Evolutionary conservation across 2,888 invertebrate genomes (phyloP), one percentile per base, ranked within the genome.

Genomic region (Neocrepidodera transversa): DNA sequence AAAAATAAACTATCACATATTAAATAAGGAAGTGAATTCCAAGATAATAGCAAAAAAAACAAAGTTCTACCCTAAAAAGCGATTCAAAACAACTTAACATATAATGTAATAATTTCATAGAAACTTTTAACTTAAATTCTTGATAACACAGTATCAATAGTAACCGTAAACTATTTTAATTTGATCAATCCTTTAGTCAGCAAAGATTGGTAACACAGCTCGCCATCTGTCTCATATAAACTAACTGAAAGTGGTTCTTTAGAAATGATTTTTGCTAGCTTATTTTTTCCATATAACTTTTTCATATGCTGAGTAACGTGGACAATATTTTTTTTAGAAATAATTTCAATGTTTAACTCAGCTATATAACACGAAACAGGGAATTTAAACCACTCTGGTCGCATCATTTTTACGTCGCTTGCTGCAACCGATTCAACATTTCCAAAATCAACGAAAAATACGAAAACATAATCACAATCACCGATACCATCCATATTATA

Each of bases 371-470:
- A 82, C 0, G 81, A 81, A 2, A 86, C 81, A 0, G 86, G 85
- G 51, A 85, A 74, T 32, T 75, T 70, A 1, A 81, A 70, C 78
- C 85, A 84, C 20, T 84, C 80, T 0, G 78, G 74, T 30, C 77
- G 78, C 56, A 85, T 84, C 70, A 81, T 81, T 56, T 82, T 82
- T 0, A 85, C 76, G 60, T 84, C 77, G 6, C 76, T 69, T 14
- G 78, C 67, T 0, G 81, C 64, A 14, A 88, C 78, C 0, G 80
- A 69, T 71, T 87, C 87, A 5, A 81, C 76, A 69, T 91, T 90
- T 1, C 92, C 90, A 71, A 85, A 92, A 77, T 93, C 93, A 0
- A 92, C 86, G 76, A 87, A 93, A 64, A 82, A 80, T 0, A 93
- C 86, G 69, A 83, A 83, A 0, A 89, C 82, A 36, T 61, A 66